Evolutionary conservation across 2,888 invertebrate species (phyloP).

Genomic region (Caenorhabditis imperialis): DNA sequence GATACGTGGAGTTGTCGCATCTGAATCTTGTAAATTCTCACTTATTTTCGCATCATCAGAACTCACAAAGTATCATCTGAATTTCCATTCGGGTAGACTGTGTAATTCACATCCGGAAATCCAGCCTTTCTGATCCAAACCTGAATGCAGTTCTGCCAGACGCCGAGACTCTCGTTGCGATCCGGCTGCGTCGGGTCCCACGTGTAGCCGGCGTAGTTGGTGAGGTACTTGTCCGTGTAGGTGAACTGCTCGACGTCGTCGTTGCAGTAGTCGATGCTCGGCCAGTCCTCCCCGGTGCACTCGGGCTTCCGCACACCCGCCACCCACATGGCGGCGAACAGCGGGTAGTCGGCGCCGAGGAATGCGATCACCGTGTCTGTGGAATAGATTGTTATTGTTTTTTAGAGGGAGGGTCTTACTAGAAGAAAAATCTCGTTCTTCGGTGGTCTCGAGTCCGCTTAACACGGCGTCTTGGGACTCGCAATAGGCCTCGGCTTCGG

Average conservation of each 20-base stretch:
- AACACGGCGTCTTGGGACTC: background rate
- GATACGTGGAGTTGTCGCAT: slow-evolving; percentile 7
- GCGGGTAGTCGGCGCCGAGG: slow-evolving; percentile 10
- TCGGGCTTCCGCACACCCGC: slow-evolving; percentile 11
- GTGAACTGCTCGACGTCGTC: slow-evolving; percentile 19
- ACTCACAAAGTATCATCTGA: slow-evolving; percentile 16
- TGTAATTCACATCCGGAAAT: slow-evolving; percentile 1
- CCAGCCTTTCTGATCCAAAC: slow-evolving; percentile 16
- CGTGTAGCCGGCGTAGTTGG: slow-evolving; percentile 24
- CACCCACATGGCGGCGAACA: slow-evolving; percentile 23
- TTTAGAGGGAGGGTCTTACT: too few relatives aligned
- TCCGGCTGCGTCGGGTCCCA: slow-evolving; percentile 25
- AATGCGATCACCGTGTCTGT: slow-evolving; percentile 4
- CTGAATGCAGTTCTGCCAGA: slow-evolving; percentile 29
- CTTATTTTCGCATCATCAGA: too few relatives aligned
- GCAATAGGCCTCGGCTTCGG: slow-evolving; percentile 3
- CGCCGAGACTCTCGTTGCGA: background rate
- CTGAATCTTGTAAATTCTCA: slow-evolving; percentile 1
- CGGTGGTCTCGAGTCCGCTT: slow-evolving; percentile 21
- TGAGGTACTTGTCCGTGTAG: slow-evolving; percentile 14
- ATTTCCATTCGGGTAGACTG: slow-evolving; percentile 5
- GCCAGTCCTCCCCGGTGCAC: slow-evolving; percentile 4
- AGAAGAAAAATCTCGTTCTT: slow-evolving; percentile 16
- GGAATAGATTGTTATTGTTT: background rate
- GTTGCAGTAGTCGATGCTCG: slow-evolving; percentile 3